Percentiles rank a stretch among this genome's conserved stretches.
Evolutionary conservation across 2,797 vertebrate species (phyloP).

Genomic region (Chanos chanos): DNA sequence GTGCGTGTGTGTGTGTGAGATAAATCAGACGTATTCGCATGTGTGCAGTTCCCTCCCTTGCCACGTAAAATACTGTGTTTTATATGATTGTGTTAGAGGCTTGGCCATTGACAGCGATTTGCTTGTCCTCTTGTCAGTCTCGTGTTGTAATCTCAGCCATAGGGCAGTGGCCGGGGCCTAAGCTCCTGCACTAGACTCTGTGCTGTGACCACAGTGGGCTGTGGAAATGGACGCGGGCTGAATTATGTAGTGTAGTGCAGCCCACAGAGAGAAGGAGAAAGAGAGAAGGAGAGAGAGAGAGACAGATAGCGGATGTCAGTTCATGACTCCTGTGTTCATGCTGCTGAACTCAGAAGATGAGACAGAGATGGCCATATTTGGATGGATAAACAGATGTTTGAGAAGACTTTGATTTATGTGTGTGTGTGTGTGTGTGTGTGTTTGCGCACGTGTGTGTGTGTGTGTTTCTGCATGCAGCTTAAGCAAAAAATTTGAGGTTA

Average conservation of each 20-base stretch:
- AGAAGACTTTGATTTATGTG: too few species aligned
- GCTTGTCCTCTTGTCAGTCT: constrained; percentile 4
- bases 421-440: background rate
- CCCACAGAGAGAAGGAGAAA: too few species aligned
- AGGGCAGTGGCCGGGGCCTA: constrained; percentile 8
- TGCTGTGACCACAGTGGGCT: too few species aligned
- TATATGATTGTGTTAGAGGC: background rate
- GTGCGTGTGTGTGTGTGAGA: constrained; percentile 5
- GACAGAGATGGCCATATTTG: too few species aligned
- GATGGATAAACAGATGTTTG: too few species aligned
- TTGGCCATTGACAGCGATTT: background rate
- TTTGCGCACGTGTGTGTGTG: background rate
- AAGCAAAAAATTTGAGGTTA: background rate
- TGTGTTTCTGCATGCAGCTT: constrained; percentile 14
- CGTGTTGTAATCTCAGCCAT: constrained; percentile 18
- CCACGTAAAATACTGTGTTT: constrained; percentile 1
- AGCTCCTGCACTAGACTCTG: background rate
- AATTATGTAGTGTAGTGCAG: too few species aligned
- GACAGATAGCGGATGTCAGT: too few species aligned
- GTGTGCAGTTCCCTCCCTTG: background rate
- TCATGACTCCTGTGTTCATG: too few species aligned
- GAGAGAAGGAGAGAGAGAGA: background rate
- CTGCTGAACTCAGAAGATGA: too few species aligned
- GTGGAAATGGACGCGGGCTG: background rate
- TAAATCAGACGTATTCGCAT: constrained; percentile 8